Conservation (phyloP, 2,888 invertebrate genomes). For the Aleiodes testaceus region DNA sequence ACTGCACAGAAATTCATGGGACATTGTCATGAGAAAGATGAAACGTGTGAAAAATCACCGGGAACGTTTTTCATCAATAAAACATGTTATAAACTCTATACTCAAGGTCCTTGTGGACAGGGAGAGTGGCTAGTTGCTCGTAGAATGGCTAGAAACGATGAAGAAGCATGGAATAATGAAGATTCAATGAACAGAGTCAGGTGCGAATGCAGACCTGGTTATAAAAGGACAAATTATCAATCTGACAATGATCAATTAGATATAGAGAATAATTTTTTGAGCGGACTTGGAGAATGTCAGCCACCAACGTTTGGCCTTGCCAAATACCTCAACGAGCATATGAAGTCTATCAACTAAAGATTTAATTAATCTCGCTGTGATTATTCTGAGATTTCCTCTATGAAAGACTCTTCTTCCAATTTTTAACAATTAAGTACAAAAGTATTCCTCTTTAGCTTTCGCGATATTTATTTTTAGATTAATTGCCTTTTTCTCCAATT, state of each 20-base stretch:
- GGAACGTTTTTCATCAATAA: constrained; percentile 80
- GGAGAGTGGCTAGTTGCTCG: constrained; percentile 82
- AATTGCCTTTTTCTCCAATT: background rate
- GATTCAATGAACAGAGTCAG: constrained; percentile 71
- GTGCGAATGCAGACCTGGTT: constrained; percentile 84
- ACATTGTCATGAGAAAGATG: constrained; percentile 65
- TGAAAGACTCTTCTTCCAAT: background rate
- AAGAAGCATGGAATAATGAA: constrained; percentile 57
- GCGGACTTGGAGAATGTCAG: constrained; percentile 73
- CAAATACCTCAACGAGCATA: constrained; percentile 77
- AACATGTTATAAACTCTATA: constrained; percentile 85
- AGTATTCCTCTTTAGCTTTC: constrained; percentile 10
- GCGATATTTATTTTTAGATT: constrained; percentile 12
- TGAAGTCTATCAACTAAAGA: constrained; percentile 54
- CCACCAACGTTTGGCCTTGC: constrained; percentile 79
- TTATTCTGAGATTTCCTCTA: background rate
- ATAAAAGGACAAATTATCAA: constrained; percentile 69
- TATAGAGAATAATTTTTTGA: constrained; percentile 67
- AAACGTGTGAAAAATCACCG: constrained; percentile 76
- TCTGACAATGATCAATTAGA: constrained; percentile 58
- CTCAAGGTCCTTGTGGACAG: constrained; percentile 83
- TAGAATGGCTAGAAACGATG: constrained; percentile 68
- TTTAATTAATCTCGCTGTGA: background rate
- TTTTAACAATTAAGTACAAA: constrained; percentile 12
- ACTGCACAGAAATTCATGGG: constrained; percentile 69